A percentile compares a stretch with the other conserved stretches of the same genome.
phyloP scores from a whole-genome alignment of 2,797 vertebrate species.

The Anas bahamensis region DNA sequence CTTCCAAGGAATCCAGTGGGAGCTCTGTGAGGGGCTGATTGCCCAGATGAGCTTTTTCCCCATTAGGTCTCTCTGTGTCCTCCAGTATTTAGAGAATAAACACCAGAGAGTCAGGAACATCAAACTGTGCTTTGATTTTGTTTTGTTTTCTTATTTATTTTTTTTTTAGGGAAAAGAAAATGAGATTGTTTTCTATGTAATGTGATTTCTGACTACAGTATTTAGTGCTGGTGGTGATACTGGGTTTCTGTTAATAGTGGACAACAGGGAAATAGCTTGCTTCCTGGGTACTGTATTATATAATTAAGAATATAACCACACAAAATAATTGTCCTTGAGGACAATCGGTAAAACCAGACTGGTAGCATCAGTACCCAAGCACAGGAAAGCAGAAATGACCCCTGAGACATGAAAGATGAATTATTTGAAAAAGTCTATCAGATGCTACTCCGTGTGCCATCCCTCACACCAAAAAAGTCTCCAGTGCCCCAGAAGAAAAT shows the following conservation, averaged over 20 bases:
- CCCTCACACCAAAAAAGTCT: not conserved
- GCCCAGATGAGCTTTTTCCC: not conserved
- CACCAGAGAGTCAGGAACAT: not conserved
- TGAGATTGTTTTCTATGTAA: slow-evolving; percentile 6
- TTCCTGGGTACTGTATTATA: not conserved
- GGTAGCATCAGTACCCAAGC: not conserved
- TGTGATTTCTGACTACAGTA: slow-evolving; percentile 15
- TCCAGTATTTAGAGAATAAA: not conserved
- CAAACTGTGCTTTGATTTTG: not conserved
- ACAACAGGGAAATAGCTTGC: not conserved
- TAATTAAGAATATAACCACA: not conserved
- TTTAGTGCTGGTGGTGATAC: not conserved
- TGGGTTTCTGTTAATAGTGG: not conserved
- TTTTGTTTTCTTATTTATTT: not conserved
- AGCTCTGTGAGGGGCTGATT: not conserved
- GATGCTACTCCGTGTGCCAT: not conserved
- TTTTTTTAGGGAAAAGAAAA: slow-evolving; percentile 6
- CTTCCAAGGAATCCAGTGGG: not conserved
- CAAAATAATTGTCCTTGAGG: not conserved
- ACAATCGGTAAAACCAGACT: not conserved
- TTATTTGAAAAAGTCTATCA: not conserved
- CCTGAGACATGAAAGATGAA: not conserved
- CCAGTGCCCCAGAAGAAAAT: not conserved
- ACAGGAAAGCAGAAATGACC: not conserved
- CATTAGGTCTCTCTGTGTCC: not conserved